Base-by-base conservation (phyloP, 2,888 invertebrate species). In the Luperina nickerlii region DNA sequence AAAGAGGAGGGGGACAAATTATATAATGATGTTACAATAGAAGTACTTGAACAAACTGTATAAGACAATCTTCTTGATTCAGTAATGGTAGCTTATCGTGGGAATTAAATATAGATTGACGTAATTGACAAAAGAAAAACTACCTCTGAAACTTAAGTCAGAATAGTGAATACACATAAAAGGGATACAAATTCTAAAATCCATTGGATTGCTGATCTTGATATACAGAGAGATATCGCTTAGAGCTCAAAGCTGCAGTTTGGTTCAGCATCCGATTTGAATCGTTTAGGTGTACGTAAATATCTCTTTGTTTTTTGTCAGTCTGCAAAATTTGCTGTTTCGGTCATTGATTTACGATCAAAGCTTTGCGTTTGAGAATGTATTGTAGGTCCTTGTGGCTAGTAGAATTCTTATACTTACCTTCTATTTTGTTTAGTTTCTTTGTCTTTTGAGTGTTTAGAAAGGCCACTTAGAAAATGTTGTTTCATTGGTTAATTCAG, bases 161-260 rank as follows among this genome's bases (percentile, higher is more conserved):
- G 11, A 54, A 60, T 13, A 68, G 32, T 63, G 62, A 51, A 82
- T 73, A 27, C 38, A 32, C 5, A 2, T 70, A 48, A 63, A 38
- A 42, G 20, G 9, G 60, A 71, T 20, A 71, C 8, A 45, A 72
- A 74, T 68, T 8, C 45, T 4, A 32, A 20, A 54, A 66, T 76
- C 38, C 6, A 48, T 32, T n/a, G 24, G 2, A 76, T n/a, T 63
- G 11, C 48, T 62, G 51, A 48, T 71, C 42, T 38, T 69, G 42
- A 71, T 38, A 45, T 15, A 48, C 27, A 42, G 20, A 66, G 32
- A 13, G 5, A 38, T 65, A 38, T 70, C 0, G 15, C 38, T 75
- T 57, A 48, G 66, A 48, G 51, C 32, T 82, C 24, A 68, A 74
- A 60, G 63, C 45, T 72, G 67, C 32, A 62, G 42, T 69, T 78